Evolutionary conservation across 2,113 vertebrate species (phyloP).

Genomic region (Tursiops truncatus): DNA sequence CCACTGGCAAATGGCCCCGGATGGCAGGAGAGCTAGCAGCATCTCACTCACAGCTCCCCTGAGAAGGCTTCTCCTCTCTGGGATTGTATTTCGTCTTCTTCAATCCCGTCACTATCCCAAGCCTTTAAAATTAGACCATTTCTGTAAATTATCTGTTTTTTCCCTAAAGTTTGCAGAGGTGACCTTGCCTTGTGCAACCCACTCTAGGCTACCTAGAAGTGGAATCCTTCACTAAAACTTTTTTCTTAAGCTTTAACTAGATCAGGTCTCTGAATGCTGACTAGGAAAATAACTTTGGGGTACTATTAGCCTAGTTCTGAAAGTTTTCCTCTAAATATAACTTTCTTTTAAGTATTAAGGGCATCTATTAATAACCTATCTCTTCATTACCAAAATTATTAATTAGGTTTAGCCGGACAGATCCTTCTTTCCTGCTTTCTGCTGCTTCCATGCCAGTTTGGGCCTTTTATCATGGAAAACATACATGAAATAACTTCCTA

Average conservation of each 20-base stretch:
- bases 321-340: slow-evolving; percentile 17
- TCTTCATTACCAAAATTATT: background rate
- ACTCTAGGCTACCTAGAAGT: background rate
- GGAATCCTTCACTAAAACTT: background rate
- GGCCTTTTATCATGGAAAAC: background rate
- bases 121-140: background rate
- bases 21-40: background rate
- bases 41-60: background rate
- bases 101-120: background rate
- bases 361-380: background rate
- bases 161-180: background rate
- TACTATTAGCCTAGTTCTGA: background rate
- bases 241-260: background rate
- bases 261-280: background rate
- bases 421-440: background rate
- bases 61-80: background rate
- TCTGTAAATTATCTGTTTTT: background rate
- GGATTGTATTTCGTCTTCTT: background rate
- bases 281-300: background rate
- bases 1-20: background rate
- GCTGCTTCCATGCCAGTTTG: background rate
- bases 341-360: background rate
- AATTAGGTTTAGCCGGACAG: background rate
- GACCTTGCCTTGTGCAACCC: background rate
- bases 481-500: background rate